Conservation (phyloP, 23 tunicate species). For the Clavelina lepadiformis region DNA sequence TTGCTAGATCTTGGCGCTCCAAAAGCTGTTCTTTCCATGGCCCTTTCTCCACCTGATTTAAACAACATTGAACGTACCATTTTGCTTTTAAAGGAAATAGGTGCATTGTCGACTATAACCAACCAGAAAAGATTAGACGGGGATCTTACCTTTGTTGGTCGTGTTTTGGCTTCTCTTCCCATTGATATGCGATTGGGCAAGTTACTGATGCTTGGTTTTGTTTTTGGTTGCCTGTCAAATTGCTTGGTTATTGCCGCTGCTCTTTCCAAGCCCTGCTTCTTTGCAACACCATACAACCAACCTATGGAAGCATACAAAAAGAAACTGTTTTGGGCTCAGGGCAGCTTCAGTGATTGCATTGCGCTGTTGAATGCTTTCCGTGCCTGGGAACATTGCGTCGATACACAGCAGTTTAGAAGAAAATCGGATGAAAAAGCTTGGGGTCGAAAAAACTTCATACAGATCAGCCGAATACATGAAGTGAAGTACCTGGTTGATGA, state of each 20-base stretch:
- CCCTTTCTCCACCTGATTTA: slow-evolving; percentile 82
- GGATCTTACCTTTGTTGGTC: slow-evolving; percentile 76
- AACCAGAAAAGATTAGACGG: slow-evolving; percentile 66
- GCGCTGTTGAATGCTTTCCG: slow-evolving; percentile 65
- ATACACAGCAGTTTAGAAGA: slow-evolving; percentile 29
- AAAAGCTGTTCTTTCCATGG: slow-evolving; percentile 49
- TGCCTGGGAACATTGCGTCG: slow-evolving; percentile 36
- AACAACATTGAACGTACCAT: slow-evolving; percentile 76
- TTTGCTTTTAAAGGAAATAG: slow-evolving; percentile 73
- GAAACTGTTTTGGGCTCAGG: slow-evolving; percentile 60
- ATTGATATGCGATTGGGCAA: slow-evolving; percentile 85
- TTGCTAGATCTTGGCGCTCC: slow-evolving; percentile 75
- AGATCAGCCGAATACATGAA: slow-evolving; percentile 41
- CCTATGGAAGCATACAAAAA: slow-evolving; percentile 37
- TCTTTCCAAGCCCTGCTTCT: slow-evolving; percentile 59
- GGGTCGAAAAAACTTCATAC: slow-evolving; percentile 61
- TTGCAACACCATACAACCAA: slow-evolving; percentile 61
- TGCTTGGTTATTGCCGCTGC: slow-evolving; percentile 87
- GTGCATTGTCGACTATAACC: slow-evolving; percentile 58
- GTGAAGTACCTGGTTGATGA: slow-evolving; percentile 63
- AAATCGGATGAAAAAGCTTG: slow-evolving; percentile 43
- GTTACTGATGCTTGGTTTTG: slow-evolving; percentile 70
- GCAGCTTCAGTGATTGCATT: slow-evolving; percentile 78
- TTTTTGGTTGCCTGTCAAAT: slow-evolving; percentile 75
- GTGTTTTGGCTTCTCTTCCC: slow-evolving; percentile 66